Evolutionary conservation across 1,140 invertebrate genomes (phyloP), one percentile per base, ranked within the genome.

Genomic region (Sycophaga agraensis): DNA sequence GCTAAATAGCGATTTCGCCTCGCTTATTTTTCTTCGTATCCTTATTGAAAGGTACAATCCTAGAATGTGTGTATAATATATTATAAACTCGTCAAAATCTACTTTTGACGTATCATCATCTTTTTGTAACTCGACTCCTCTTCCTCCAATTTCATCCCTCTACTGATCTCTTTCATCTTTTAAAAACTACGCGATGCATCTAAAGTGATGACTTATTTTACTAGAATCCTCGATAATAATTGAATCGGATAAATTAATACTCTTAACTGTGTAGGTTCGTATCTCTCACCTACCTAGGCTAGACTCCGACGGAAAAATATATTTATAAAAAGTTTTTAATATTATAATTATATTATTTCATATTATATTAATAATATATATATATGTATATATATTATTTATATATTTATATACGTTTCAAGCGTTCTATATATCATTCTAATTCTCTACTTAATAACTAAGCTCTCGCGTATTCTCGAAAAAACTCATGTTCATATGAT

Each of bases 261-360:
- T 76, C 68, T 67, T 79, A 77, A 80, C 70, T 73, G 72, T 75
- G 72, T 77, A 74, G 74, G 70, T 77, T 69, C 16, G 28, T 53
- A 12, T 26, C 26, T 43, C 56, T 46, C 45, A 65, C 76, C 75
- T 79, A 81, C 77, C 75, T 79, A 79, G 71, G 75, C 77, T 80
- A 81, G 73, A 81, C 73, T 81, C 74, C 76, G 79, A 80, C 78
- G 77, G 72, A 81, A 80, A 81, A 81, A 81, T 81, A 81, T 81
- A 80, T 81, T 79, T 81, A 79, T 81, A 81, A 81, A 79, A 80
- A 81, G 77, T 79, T 79, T 78, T 73, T 76, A 77, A 76, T 80
- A 74, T 77, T 67, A 72, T 75, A 76, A 75, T 71, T 68, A 70
- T 72, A 53, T 69, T 63, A 65, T 64, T 54, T 65, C 21, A 55